Percentiles rank a stretch among this genome's conserved stretches.
These are phyloP conservation scores for Pogonocherus hispidulus DNA, from an alignment of 2,888 invertebrate genomes.

Conservation along the genomic window DNA sequence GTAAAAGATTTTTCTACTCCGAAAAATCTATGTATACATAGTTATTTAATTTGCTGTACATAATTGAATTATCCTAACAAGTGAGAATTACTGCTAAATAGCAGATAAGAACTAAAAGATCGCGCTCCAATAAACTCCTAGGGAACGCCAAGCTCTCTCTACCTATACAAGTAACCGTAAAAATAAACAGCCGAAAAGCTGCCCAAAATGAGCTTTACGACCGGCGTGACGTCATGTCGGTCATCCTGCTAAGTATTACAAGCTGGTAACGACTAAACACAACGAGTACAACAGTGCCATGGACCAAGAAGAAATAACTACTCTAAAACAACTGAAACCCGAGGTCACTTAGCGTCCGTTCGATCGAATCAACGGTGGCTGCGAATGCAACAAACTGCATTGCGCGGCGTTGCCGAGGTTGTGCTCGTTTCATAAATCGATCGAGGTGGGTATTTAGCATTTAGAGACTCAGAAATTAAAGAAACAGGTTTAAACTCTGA, in stretches of 20 bases:
- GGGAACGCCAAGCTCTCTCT: not conserved
- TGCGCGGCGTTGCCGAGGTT: slow-evolving; percentile 33
- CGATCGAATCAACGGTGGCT: slow-evolving; percentile 46
- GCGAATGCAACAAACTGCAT: slow-evolving; percentile 45
- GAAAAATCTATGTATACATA: too few species aligned
- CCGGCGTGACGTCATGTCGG: slow-evolving; percentile 38
- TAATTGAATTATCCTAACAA: too few species aligned
- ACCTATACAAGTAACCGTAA: slow-evolving; percentile 1
- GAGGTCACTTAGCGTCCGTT: slow-evolving; percentile 47
- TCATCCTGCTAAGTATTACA: slow-evolving; percentile 39
- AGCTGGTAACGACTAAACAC: slow-evolving; percentile 35
- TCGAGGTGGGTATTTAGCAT: slow-evolving; percentile 19
- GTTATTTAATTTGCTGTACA: too few species aligned
- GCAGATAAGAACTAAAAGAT: too few species aligned
- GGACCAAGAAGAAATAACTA: slow-evolving; percentile 42
- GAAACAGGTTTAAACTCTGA: too few species aligned
- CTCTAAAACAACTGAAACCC: slow-evolving; percentile 42
- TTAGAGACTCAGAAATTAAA: not conserved
- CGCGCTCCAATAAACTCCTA: too few species aligned
- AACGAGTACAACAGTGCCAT: slow-evolving; percentile 41
- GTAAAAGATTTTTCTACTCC: too few species aligned
- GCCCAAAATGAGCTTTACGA: slow-evolving; percentile 32
- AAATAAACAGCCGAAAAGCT: slow-evolving; percentile 29
- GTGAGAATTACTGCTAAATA: too few species aligned
- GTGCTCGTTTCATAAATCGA: slow-evolving; percentile 15